Evolutionary conservation across 2,888 invertebrate species (phyloP).

Genomic region (Digitonthophagus gazella): DNA sequence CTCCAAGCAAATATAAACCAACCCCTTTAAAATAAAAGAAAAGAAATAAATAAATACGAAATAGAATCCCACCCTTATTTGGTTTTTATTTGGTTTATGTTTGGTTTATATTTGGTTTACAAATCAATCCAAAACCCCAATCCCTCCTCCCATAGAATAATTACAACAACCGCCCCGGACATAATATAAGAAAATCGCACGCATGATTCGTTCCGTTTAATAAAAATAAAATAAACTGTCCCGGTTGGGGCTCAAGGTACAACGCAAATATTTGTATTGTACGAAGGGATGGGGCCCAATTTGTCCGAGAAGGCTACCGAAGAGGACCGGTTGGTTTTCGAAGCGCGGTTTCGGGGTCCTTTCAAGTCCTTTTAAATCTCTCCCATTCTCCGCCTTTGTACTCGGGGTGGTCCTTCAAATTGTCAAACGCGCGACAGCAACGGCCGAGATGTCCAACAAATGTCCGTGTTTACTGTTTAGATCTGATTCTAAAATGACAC

Average conservation of each 20-base stretch:
- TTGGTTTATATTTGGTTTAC: neutral
- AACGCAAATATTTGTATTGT: slow-evolving; percentile 29
- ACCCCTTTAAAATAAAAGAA: too few species aligned
- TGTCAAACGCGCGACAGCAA: neutral
- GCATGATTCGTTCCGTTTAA: neutral
- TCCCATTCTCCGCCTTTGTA: neutral
- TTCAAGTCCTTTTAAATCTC: slow-evolving; percentile 11
- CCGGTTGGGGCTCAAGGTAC: neutral
- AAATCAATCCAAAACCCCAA: too few species aligned
- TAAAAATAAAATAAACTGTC: neutral
- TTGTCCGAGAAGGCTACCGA: slow-evolving; percentile 27
- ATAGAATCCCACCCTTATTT: too few species aligned
- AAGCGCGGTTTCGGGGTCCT: slow-evolving; percentile 32
- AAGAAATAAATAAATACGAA: too few species aligned
- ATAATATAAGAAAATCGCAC: neutral
- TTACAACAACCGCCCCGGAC: neutral
- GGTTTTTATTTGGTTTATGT: too few species aligned
- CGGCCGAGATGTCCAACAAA: too few species aligned
- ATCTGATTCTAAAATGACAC: too few species aligned
- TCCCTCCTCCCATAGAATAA: neutral
- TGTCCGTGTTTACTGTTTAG: too few species aligned
- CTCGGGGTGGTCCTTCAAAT: neutral
- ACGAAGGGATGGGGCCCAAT: slow-evolving; percentile 26
- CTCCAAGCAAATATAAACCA: too few species aligned
- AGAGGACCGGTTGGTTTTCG: slow-evolving; percentile 14